Conservation (phyloP, 2,888 invertebrate genomes). For the Ischnus inquisitorius region DNA sequence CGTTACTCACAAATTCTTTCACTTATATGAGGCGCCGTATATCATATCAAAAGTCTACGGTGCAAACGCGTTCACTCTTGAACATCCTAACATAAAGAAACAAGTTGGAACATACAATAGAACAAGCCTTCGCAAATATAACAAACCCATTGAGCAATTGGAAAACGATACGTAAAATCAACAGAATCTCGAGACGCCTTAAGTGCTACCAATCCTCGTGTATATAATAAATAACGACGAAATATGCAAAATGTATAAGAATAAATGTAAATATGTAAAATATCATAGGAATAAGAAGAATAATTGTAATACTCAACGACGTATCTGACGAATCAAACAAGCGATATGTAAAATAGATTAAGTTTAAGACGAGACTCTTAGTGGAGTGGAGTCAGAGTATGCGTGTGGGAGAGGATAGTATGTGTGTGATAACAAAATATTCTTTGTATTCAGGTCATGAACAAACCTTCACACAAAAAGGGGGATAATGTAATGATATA, state of each 20-base stretch:
- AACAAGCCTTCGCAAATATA: conserved; percentile 14
- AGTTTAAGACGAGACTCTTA: not conserved
- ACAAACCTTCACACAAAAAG: not conserved
- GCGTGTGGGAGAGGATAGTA: not conserved
- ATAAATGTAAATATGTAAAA: too few species aligned
- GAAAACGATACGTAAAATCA: not conserved
- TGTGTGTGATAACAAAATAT: not conserved
- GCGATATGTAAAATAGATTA: not conserved
- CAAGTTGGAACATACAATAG: conserved; percentile 29
- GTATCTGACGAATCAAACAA: too few species aligned
- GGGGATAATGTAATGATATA: conserved; percentile 8
- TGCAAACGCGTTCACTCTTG: conserved; percentile 13
- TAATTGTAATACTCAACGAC: too few species aligned
- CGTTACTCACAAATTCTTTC: conserved; percentile 39
- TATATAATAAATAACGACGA: too few species aligned
- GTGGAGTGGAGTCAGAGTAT: not conserved
- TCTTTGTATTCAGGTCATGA: not conserved
- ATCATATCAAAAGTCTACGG: not conserved
- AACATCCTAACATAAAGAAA: not conserved
- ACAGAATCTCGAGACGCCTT: too few species aligned
- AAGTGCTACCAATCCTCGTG: too few species aligned
- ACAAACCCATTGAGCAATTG: not conserved
- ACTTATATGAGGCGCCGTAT: conserved; percentile 33
- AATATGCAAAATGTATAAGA: too few species aligned
- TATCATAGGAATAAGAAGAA: too few species aligned